A percentile compares a stretch with the other conserved stretches of the same genome.
Conservation (phyloP, 2,797 vertebrate species). For the Geotrypetes seraphini region DNA sequence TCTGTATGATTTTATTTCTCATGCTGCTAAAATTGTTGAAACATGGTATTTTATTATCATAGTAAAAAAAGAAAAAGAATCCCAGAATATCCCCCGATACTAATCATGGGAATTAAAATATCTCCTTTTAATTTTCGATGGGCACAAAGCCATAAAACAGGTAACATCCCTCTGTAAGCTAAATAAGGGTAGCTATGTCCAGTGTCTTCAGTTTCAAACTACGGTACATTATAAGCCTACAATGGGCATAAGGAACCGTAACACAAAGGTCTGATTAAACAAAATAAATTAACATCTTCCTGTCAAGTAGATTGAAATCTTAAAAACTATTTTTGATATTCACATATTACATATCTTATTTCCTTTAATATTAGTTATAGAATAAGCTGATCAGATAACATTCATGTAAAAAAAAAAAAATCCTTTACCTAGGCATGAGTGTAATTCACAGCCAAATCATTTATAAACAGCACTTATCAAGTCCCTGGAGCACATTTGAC, state of each 20-base stretch:
- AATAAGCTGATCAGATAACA: conserved; percentile 69
- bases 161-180: no score
- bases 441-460: conserved; percentile 96
- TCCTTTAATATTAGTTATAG: conserved; percentile 41
- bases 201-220: no score
- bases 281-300: conserved; percentile 27
- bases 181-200: no score
- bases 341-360: conserved; percentile 45
- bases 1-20: no score
- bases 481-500: conserved; percentile 88
- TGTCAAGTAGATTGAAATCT: conserved; percentile 41
- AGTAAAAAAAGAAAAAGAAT: no score
- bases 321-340: no score
- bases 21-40: no score
- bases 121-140: no score
- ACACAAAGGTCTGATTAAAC: conserved; percentile 32
- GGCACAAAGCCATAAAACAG: no score
- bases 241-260: conserved; percentile 13
- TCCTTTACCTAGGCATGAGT: conserved; percentile 83
- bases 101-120: no score
- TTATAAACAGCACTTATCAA: conserved; percentile 92
- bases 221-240: conserved; percentile 21
- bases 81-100: no score
- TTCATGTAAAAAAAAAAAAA: conserved; percentile 48
- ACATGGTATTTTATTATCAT: no score